Conservation (phyloP, 2,888 invertebrate species). For the Fragum fragum region DNA sequence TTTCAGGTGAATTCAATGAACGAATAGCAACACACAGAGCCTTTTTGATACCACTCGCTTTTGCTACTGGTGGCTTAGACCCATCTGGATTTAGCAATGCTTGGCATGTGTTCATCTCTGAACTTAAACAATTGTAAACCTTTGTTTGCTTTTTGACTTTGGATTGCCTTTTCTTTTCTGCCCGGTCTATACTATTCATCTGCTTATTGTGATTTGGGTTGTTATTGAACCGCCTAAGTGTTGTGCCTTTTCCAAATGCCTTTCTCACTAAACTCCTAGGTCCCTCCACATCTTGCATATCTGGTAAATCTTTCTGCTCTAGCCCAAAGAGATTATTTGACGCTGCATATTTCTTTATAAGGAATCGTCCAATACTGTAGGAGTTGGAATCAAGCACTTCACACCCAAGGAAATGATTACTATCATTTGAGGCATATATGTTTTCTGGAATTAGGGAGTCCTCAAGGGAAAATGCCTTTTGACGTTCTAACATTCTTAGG, state of each 20-base stretch:
- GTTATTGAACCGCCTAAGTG: conserved; percentile 23
- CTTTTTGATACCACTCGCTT: conserved; percentile 34
- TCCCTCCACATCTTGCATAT: conserved; percentile 8
- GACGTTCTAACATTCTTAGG: not conserved
- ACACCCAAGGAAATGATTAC: not conserved
- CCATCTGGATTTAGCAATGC: conserved; percentile 47
- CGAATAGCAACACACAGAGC: conserved; percentile 5
- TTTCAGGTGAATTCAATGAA: not conserved
- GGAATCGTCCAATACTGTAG: conserved; percentile 17
- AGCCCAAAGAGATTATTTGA: conserved; percentile 23
- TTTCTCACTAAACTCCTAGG: conserved; percentile 33
- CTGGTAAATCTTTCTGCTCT: conserved; percentile 20
- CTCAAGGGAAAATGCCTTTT: not conserved
- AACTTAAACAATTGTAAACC: conserved; percentile 15
- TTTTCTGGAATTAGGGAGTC: conserved; percentile 27
- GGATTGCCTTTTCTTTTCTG: conserved; percentile 25
- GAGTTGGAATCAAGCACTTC: conserved; percentile 39
- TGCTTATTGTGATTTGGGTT: not conserved
- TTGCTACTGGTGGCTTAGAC: conserved; percentile 38
- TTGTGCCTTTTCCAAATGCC: conserved; percentile 31
- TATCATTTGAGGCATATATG: conserved; percentile 27
- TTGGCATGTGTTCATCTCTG: conserved; percentile 50
- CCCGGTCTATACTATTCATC: not conserved
- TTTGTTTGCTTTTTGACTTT: conserved; percentile 31
- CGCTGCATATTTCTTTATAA: conserved; percentile 38